Percentiles rank a stretch among this genome's conserved stretches.
These are phyloP conservation scores for Lithobates sylvaticus DNA, from an alignment of 2,797 vertebrate genomes.

Conservation along the genomic window DNA sequence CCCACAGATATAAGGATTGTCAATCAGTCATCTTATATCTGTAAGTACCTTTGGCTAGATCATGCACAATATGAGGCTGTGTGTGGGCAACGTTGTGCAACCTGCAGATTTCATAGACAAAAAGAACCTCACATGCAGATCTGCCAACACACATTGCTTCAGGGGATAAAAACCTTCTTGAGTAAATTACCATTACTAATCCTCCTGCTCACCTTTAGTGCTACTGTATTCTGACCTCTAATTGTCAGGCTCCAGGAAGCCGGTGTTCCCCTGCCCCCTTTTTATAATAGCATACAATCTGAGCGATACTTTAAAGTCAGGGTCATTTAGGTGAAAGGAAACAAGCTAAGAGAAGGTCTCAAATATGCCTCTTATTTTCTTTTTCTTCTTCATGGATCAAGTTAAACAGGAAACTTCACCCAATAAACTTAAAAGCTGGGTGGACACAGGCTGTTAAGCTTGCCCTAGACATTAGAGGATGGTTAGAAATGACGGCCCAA, in stretches of 20 bases:
- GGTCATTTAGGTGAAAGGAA: constrained; percentile 53
- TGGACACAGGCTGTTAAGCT: background rate
- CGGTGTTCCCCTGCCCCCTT: constrained; percentile 29
- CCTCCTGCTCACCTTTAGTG: constrained; percentile 41
- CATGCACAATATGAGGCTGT: background rate
- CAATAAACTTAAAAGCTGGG: constrained; percentile 6
- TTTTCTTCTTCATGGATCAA: constrained; percentile 30
- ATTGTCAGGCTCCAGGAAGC: constrained; percentile 50
- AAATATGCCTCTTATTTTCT: constrained; percentile 39
- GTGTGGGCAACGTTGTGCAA: background rate
- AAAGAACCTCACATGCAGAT: constrained; percentile 3
- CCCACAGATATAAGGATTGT: too few species aligned
- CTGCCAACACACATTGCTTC: constrained; percentile 28
- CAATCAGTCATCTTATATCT: too few species aligned
- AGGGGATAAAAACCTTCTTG: constrained; percentile 24
- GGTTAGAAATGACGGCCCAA: background rate
- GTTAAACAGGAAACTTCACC: constrained; percentile 45
- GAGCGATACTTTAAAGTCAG: constrained; percentile 30
- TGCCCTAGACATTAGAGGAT: background rate
- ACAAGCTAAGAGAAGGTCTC: constrained; percentile 34
- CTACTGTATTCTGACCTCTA: constrained; percentile 47
- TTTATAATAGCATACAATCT: constrained; percentile 18
- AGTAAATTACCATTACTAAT: constrained; percentile 57
- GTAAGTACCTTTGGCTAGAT: too few species aligned
- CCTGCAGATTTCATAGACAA: background rate